Evolutionary conservation across 37 sponge, comb jelly and placozoan genomes (phyloP), one percentile per base, ranked within the genome.

Genomic region (Petrosia ficiformis): DNA sequence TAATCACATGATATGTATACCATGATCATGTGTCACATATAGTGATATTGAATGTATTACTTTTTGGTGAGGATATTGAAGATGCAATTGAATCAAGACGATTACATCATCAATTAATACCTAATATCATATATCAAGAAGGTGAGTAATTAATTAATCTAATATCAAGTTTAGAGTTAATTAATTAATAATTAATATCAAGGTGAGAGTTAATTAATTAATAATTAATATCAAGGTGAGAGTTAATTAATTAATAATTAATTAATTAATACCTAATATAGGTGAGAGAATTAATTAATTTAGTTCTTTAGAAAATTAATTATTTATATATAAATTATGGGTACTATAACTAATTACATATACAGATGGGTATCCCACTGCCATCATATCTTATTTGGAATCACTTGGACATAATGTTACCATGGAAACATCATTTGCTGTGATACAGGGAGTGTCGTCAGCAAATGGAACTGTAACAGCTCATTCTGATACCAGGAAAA

Each of bases 31-130:
- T 59, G 21, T 56, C 4, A 38, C 39, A 4, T 66, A n/a, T 44
- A 90, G 90, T 57, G 57, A 63, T 67, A 26, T 4, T 84, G 73
- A 36, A 61, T 22, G 52, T 37, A 3, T 30, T 80, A 37, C 35
- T 33, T 1, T 76, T 85, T 25, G 52, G 41, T 8, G 32, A 83
- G 76, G 32, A 70, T 16, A 21, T 93, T 0, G 25, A 16, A 24
- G 74, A 72, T 24, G 77, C 93, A 32, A 75, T 84, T 42, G 82
- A 89, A 28, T 52, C 72, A 10, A 70, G 33, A 56, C 44, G 93
- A 26, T 2, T 89, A 1, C 93, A 93, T 68, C 86, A 93, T 43
- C 93, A 93, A 70, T 82, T 93, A 25, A 1, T 74, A 26, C 93
- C 93, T 11, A 59, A 93, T 73, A 36, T 37, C 4, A 39, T 89